These are phyloP conservation scores for Cossypha niveicapilla DNA, from an alignment of 2,797 vertebrate genomes.

Conservation along the genomic window DNA sequence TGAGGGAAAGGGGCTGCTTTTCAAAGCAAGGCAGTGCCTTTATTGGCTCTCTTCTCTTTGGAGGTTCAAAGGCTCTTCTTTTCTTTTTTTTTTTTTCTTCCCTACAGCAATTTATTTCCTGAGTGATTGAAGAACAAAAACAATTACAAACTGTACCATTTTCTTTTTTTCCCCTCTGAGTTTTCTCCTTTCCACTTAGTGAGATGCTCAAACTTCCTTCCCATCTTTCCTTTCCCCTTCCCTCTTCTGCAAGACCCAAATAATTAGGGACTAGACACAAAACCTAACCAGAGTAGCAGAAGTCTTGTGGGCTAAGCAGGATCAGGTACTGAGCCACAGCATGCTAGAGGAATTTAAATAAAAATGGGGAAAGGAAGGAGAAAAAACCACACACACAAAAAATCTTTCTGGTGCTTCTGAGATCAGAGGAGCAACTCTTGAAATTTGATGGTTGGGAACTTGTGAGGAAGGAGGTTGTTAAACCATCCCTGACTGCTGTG, in stretches of 20 bases:
- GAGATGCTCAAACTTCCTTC: neutral
- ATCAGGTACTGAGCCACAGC: neutral
- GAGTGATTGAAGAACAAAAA: constrained; percentile 53
- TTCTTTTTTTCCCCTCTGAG: constrained; percentile 8
- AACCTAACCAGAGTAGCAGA: neutral
- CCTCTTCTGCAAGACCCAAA: neutral
- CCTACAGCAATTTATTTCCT: constrained; percentile 38
- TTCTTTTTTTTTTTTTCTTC: neutral
- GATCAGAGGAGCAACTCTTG: constrained; percentile 56
- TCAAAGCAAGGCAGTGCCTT: constrained; percentile 22
- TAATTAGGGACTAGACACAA: constrained; percentile 15
- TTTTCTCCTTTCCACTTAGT: constrained; percentile 34
- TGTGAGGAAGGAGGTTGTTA: constrained; percentile 40
- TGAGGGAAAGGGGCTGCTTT: neutral
- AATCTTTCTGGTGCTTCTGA: neutral
- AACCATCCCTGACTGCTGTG: constrained; percentile 18
- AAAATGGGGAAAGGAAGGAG: neutral
- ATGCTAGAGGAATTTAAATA: neutral
- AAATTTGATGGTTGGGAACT: constrained; percentile 48
- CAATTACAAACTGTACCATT: constrained; percentile 49
- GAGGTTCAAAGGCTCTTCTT: constrained; percentile 22
- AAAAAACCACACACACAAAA: neutral
- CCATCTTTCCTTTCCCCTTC: neutral
- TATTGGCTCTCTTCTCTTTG: constrained; percentile 32
- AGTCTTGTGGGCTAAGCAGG: neutral